A percentile compares a stretch with the other conserved stretches of the same genome.
These are phyloP conservation scores for Catamblyrhynchus diadema DNA, from an alignment of 2,797 vertebrate species.

Conservation along the genomic window DNA sequence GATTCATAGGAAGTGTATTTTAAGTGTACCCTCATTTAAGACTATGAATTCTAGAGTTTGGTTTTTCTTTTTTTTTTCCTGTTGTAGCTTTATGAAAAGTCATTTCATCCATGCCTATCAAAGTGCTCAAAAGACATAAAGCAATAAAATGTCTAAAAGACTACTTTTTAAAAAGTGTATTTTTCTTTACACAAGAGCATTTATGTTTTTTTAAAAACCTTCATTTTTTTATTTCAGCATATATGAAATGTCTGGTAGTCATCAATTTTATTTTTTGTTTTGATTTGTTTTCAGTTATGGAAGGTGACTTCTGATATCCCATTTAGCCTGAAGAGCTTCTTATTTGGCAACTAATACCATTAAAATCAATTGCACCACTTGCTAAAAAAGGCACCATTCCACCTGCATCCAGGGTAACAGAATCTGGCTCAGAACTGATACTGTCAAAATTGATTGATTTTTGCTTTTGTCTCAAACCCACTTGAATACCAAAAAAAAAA, in stretches of 20 bases:
- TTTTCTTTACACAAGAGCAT: background rate
- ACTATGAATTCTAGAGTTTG: background rate
- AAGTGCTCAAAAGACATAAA: background rate
- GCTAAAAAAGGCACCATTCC: background rate
- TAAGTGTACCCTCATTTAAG: background rate
- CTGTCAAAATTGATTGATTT: slow-evolving; percentile 23
- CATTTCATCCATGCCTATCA: background rate
- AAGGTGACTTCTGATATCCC: slow-evolving; percentile 13
- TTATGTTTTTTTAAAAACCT: background rate
- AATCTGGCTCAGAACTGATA: slow-evolving; percentile 5
- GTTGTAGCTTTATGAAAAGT: background rate
- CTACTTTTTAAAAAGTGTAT: background rate
- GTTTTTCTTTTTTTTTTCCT: background rate
- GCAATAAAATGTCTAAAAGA: background rate
- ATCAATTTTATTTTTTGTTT: background rate
- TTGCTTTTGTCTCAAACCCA: background rate
- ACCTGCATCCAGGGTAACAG: background rate
- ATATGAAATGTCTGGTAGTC: background rate
- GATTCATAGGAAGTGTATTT: background rate
- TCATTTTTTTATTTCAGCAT: background rate
- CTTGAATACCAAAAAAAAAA: background rate
- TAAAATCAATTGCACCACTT: slow-evolving; percentile 14
- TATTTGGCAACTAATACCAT: background rate
- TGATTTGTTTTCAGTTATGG: background rate
- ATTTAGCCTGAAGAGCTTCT: background rate